phyloP scores from a whole-genome alignment of 2,888 invertebrate genomes.

The Mellilla xanthometata region DNA sequence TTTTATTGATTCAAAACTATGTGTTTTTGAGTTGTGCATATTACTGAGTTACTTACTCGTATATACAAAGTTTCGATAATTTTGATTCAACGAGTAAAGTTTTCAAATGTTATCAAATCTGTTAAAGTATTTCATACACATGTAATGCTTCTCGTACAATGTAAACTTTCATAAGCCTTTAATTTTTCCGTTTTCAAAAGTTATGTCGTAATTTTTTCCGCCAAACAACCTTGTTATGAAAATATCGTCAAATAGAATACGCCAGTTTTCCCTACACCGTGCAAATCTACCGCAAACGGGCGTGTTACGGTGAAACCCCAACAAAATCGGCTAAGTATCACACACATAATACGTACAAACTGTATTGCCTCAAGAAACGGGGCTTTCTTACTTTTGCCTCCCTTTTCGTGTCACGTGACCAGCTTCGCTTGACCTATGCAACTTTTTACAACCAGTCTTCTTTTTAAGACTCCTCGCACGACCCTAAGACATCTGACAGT shows the following conservation, averaged over 20 bases:
- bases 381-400: conserved; percentile 67
- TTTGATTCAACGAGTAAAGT: too few relatives aligned
- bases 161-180: neutral
- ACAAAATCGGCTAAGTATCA: conserved; percentile 63
- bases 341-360: conserved; percentile 54
- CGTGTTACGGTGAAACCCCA: conserved; percentile 69
- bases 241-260: conserved; percentile 39
- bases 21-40: too few relatives aligned
- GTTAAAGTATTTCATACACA: too few relatives aligned
- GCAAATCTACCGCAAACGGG: conserved; percentile 69
- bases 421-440: conserved; percentile 34
- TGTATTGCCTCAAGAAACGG: conserved; percentile 69
- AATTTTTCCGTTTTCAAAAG: neutral
- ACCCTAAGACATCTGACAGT: conserved; percentile 24
- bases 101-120: too few relatives aligned
- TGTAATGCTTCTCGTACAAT: too few relatives aligned
- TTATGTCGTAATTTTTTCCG: neutral
- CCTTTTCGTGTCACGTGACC: conserved; percentile 62
- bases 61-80: too few relatives aligned
- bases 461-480: neutral
- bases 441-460: neutral
- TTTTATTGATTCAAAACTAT: too few relatives aligned
- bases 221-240: conserved; percentile 16
- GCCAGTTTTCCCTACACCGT: conserved; percentile 39
- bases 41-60: too few relatives aligned